Evolutionary conservation across 2,113 vertebrate species (phyloP), one percentile per base, ranked within the genome.

Genomic region (Noctilio leporinus): DNA sequence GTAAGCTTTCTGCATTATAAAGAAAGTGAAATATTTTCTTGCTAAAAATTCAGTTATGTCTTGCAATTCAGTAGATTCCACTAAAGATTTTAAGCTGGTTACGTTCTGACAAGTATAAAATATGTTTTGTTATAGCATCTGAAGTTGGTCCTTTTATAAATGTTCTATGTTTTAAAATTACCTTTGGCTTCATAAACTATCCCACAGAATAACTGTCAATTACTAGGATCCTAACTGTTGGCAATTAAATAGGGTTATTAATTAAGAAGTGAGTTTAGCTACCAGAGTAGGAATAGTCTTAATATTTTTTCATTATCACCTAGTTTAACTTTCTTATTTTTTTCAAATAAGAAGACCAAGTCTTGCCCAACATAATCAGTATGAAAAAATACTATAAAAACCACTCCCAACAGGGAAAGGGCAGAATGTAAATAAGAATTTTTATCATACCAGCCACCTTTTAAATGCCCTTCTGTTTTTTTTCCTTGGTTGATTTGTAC

Each of bases 21-120:
- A 73, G 38, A 95, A 95, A 92, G 1, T 40, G 16, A 65, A 83
- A 10, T 88, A 40, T 69, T 96, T 95, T 92, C 26, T 33, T 86
- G n/a, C 22, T 78, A 45, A 85, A 94, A 93, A 11, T 93, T 84
- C 53, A 97, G 20, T 72, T 91, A 53, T 78, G 33, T 89, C 40
- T 83, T 83, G 45, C 49, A 33, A 40, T 59, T 83, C 57, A 76
- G 7, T 75, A 70, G 8, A 70, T 78, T 55, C 69, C 26, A 16
- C 4, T 40, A 33, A 89, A 38, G 26, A 28, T 81, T 93, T 95
- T 94, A 90, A 91, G 62, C 22, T 90, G 3, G 45, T 85, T 91
- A 12, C n/a, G n/a, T 96, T 87, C 70, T 65, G 9, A 49, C 77
- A 17, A 93, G 15, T 33, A n/a, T 93, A 86, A 87, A 75, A 81